Evolutionary conservation across 2,113 vertebrate species (phyloP).

Genomic region (Larimichthys polyactis): DNA sequence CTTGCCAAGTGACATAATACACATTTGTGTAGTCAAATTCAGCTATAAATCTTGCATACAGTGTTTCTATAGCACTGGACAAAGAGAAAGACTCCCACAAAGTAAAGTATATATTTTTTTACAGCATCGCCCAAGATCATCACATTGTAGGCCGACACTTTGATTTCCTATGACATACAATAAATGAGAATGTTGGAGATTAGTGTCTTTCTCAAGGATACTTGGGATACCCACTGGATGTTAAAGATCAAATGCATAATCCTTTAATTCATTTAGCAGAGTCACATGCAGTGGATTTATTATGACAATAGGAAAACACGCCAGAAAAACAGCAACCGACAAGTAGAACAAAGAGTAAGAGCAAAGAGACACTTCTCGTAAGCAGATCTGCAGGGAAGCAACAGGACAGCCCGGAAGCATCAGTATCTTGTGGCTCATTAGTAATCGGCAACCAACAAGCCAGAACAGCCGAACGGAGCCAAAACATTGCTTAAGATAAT

Average conservation of each 20-base stretch:
- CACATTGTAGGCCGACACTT: not conserved
- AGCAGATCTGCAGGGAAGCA: not conserved
- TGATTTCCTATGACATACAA: conserved; percentile 4
- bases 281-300: conserved; percentile 13
- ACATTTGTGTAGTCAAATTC: conserved; percentile 40
- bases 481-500: not conserved
- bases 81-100: conserved; percentile 13
- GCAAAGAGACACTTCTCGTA: not conserved
- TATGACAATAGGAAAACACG: not conserved
- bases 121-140: not conserved
- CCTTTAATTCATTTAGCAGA: conserved; percentile 16
- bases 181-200: conserved; percentile 2
- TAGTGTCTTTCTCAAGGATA: not conserved
- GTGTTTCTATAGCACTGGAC: conserved; percentile 23
- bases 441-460: not conserved
- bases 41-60: conserved; percentile 36
- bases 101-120: not conserved
- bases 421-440: not conserved
- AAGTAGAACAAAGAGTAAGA: not conserved
- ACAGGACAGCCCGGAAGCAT: not conserved
- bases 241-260: not conserved
- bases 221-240: not conserved
- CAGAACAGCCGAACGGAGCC: not conserved
- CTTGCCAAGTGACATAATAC: conserved; percentile 64
- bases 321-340: not conserved